Percentiles rank a stretch among this genome's conserved stretches.
These are phyloP conservation scores for Clavelina lepadiformis DNA, from an alignment of 23 tunicate species.

Conservation along the genomic window DNA sequence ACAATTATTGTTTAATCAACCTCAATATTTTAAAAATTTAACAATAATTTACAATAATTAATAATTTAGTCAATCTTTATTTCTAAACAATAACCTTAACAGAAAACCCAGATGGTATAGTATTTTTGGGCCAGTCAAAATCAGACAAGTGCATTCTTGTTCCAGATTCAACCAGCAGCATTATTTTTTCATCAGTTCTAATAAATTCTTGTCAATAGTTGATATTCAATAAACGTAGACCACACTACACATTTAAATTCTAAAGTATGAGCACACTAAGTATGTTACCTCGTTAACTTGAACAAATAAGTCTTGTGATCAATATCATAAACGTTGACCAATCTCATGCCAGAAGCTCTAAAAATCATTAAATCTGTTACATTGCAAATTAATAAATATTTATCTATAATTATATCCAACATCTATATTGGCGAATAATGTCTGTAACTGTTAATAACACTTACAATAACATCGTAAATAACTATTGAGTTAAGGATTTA, in stretches of 20 bases:
- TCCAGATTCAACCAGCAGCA: slow-evolving; percentile 89
- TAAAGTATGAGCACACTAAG: too few species aligned
- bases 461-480: too few species aligned
- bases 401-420: too few species aligned
- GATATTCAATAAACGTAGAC: neutral
- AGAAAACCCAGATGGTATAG: slow-evolving; percentile 83
- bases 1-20: too few species aligned
- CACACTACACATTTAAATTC: neutral
- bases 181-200: slow-evolving; percentile 63
- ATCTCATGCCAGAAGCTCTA: slow-evolving; percentile 70
- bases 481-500: too few species aligned
- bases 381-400: too few species aligned
- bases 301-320: slow-evolving; percentile 88
- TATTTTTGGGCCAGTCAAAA: slow-evolving; percentile 98
- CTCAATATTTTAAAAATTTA: too few species aligned
- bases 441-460: too few species aligned
- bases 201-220: neutral
- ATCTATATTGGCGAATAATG: too few species aligned
- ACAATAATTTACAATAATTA: too few species aligned
- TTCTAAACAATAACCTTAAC: slow-evolving; percentile 48
- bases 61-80: too few species aligned
- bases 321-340: slow-evolving; percentile 86
- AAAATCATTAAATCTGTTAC: slow-evolving; percentile 5
- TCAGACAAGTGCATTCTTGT: slow-evolving; percentile 83
- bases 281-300: slow-evolving; percentile 76